These are phyloP conservation scores for Papilio xuthus DNA, from an alignment of 1,140 invertebrate species.

Conservation along the genomic window DNA sequence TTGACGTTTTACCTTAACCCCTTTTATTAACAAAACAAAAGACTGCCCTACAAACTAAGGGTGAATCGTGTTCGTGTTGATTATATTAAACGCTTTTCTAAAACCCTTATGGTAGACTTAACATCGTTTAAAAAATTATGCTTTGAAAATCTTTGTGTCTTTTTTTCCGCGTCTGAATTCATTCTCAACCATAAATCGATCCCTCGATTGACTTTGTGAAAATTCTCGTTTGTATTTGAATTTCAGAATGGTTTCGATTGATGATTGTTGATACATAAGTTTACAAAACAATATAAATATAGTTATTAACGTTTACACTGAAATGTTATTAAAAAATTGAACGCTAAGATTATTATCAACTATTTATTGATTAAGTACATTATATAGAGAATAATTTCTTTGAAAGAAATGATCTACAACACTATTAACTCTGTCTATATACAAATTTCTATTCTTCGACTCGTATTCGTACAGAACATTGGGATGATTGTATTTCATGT, in stretches of 20 bases:
- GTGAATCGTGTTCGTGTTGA: conserved; percentile 20
- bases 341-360: neutral
- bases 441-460: conserved; percentile 49
- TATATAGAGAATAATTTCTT: conserved; percentile 59
- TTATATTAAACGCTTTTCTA: conserved; percentile 27
- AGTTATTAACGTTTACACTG: neutral
- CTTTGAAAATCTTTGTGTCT: neutral
- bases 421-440: conserved; percentile 63
- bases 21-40: conserved; percentile 37
- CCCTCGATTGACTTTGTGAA: too few species aligned
- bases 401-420: conserved; percentile 64
- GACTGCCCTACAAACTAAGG: conserved; percentile 16
- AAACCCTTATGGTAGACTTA: conserved; percentile 13
- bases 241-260: neutral
- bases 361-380: conserved; percentile 38
- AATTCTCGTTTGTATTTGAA: too few species aligned
- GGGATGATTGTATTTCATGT: conserved; percentile 56
- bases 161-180: too few species aligned
- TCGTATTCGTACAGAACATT: conserved; percentile 50
- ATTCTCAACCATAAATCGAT: too few species aligned
- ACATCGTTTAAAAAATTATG: neutral
- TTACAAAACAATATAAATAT: too few species aligned
- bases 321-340: neutral
- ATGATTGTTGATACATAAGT: neutral
- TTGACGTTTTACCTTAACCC: conserved; percentile 30